Percentiles rank a stretch among this genome's conserved stretches.
Conservation (phyloP, 2,797 vertebrate genomes). For the Neosilurus mollespiculum region DNA sequence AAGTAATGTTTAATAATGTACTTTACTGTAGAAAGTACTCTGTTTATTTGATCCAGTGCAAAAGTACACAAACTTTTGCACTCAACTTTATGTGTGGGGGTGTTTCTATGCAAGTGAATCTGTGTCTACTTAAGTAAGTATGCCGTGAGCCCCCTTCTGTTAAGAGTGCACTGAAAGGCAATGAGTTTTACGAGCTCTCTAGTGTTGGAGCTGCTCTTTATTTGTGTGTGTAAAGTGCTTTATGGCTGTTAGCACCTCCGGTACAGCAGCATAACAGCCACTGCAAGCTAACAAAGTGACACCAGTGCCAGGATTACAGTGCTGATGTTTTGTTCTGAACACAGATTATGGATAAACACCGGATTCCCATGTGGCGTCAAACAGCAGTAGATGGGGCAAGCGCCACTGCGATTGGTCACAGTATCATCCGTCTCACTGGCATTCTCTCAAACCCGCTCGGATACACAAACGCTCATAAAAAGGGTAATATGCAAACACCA, state of each 20-base stretch:
- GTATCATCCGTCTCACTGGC: constrained; percentile 30
- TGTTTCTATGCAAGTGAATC: constrained; percentile 5
- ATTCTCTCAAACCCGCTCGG: constrained; percentile 18
- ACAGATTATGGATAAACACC: constrained; percentile 14
- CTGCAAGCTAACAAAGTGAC: background rate
- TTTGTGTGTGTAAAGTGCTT: constrained; percentile 47
- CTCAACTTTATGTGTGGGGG: background rate
- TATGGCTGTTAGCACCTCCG: constrained; percentile 42
- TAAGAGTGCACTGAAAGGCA: constrained; percentile 24
- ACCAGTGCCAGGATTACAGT: background rate
- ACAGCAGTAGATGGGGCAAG: background rate
- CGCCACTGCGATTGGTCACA: background rate
- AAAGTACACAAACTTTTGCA: constrained; percentile 6
- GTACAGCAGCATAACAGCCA: background rate
- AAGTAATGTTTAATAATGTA: background rate
- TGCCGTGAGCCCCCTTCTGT: constrained; percentile 29
- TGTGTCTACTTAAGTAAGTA: background rate
- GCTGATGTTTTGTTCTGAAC: background rate
- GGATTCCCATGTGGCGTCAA: constrained; percentile 1
- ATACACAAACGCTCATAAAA: constrained; percentile 26
- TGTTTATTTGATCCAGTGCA: background rate
- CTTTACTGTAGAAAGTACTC: background rate
- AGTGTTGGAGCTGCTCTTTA: constrained; percentile 37
- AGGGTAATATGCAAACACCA: constrained; percentile 17
- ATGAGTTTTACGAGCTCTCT: constrained; percentile 38